A percentile compares a stretch with the other conserved stretches of the same genome.
These are phyloP conservation scores for Phthorimaea operculella DNA, from an alignment of 1,140 invertebrate species.

Conservation along the genomic window DNA sequence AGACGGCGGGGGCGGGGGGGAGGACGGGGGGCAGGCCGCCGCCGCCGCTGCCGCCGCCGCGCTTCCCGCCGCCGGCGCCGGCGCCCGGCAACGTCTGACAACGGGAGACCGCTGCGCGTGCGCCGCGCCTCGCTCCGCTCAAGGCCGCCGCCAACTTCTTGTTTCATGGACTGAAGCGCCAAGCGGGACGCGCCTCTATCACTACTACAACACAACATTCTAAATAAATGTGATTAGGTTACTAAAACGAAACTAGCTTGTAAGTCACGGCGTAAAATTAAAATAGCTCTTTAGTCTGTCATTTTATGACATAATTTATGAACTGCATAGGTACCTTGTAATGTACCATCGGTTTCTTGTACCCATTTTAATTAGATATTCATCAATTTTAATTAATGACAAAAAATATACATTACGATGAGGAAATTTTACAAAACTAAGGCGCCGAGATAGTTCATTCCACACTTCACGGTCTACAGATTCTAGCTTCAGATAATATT, in stretches of 20 bases:
- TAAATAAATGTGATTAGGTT: constrained; percentile 66
- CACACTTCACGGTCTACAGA: constrained; percentile 23
- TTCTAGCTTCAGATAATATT: constrained; percentile 40
- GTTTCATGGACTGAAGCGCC: constrained; percentile 63
- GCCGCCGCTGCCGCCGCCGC: constrained; percentile 75
- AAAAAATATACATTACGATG: not conserved
- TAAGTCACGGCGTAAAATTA: constrained; percentile 63
- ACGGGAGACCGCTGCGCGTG: constrained; percentile 69
- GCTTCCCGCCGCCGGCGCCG: constrained; percentile 76
- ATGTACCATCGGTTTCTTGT: constrained; percentile 56
- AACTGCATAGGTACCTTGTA: constrained; percentile 55
- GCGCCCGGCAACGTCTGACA: constrained; percentile 76
- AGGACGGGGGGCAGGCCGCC: constrained; percentile 64
- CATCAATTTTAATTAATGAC: constrained; percentile 31
- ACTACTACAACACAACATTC: constrained; percentile 66
- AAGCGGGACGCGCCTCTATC: constrained; percentile 54
- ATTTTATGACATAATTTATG: constrained; percentile 62
- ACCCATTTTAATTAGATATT: constrained; percentile 56
- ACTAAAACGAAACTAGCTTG: constrained; percentile 49
- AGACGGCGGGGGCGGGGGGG: constrained; percentile 44
- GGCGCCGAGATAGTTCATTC: not conserved
- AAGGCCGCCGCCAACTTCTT: constrained; percentile 71
- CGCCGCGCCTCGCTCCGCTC: constrained; percentile 61
- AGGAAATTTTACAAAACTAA: not conserved
- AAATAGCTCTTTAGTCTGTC: constrained; percentile 59